phyloP scores from a whole-genome alignment of 2,113 vertebrate genomes.

The Crypturellus undulatus region DNA sequence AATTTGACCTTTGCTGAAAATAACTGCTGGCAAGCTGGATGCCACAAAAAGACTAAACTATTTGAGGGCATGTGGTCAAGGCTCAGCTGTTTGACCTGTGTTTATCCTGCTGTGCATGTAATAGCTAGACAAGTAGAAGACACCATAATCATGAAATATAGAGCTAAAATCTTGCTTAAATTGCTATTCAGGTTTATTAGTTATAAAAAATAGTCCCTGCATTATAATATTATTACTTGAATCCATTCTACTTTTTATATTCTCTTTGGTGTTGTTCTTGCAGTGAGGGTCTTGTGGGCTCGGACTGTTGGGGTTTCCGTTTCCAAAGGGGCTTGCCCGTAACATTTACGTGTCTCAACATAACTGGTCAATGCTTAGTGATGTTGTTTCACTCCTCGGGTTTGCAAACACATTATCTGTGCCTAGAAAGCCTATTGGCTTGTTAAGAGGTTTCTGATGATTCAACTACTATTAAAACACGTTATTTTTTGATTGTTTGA shows the following conservation, averaged over 20 bases:
- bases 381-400: background rate
- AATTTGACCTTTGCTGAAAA: slow-evolving; percentile 47
- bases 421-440: background rate
- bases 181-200: no score
- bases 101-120: slow-evolving; percentile 20
- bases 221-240: background rate
- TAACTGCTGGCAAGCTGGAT: background rate
- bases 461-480: background rate
- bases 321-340: background rate
- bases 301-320: background rate
- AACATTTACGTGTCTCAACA: background rate
- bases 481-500: background rate
- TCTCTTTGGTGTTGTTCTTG: background rate
- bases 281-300: background rate
- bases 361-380: background rate
- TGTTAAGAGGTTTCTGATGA: background rate
- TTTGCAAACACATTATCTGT: background rate
- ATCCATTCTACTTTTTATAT: background rate
- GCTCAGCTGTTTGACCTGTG: background rate
- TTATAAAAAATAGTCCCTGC: background rate
- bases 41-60: background rate
- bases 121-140: background rate
- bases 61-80: slow-evolving; percentile 14
- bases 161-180: background rate
- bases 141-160: background rate